phyloP scores from a whole-genome alignment of 2,888 invertebrate species.

The Nomada goodeniana region DNA sequence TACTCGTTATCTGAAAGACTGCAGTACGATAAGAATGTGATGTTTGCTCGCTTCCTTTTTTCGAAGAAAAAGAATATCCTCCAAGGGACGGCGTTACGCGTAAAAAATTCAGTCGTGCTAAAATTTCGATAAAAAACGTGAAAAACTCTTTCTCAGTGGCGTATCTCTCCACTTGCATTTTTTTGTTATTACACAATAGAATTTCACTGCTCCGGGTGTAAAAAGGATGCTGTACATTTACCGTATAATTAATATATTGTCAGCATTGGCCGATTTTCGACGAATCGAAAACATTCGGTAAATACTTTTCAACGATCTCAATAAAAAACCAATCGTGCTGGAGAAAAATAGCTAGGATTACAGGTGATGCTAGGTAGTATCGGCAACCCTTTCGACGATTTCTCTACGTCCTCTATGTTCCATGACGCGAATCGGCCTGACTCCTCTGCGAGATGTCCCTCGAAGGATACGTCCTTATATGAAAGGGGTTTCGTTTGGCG shows the following conservation, averaged over 20 bases:
- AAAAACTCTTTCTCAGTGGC: slow-evolving; percentile 7
- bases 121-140: slow-evolving; percentile 41
- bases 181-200: background rate
- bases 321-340: slow-evolving; percentile 12
- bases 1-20: slow-evolving; percentile 50
- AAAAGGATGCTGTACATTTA: slow-evolving; percentile 40
- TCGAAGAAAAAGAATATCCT: slow-evolving; percentile 50
- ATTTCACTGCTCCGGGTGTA: slow-evolving; percentile 1
- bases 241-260: slow-evolving; percentile 56
- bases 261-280: slow-evolving; percentile 43
- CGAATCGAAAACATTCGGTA: slow-evolving; percentile 20
- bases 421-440: background rate
- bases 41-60: slow-evolving; percentile 1
- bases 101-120: slow-evolving; percentile 16
- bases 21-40: slow-evolving; percentile 23
- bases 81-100: slow-evolving; percentile 57
- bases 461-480: slow-evolving; percentile 60
- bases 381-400: background rate
- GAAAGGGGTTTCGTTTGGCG: slow-evolving; percentile 67
- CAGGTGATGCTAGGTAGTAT: background rate
- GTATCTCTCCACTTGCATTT: background rate
- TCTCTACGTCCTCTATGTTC: background rate
- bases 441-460: slow-evolving; percentile 45
- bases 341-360: background rate
- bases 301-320: background rate